phyloP scores from a whole-genome alignment of 2,888 invertebrate species.

The Atherix ibis region DNA sequence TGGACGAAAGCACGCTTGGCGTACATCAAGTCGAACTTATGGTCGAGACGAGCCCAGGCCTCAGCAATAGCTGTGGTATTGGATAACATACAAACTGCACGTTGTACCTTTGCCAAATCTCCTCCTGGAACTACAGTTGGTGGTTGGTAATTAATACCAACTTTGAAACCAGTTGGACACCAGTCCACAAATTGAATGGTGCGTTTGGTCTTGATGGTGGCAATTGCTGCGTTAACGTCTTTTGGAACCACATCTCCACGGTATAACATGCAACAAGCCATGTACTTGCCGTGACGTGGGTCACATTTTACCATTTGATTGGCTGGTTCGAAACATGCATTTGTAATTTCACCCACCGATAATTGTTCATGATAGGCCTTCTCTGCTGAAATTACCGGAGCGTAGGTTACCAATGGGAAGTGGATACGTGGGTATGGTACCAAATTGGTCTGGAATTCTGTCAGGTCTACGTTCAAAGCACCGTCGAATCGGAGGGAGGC shows the following conservation, averaged over 20 bases:
- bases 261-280: constrained; percentile 86
- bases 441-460: constrained; percentile 80
- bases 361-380: constrained; percentile 80
- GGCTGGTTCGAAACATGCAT: constrained; percentile 79
- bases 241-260: constrained; percentile 81
- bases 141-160: constrained; percentile 73
- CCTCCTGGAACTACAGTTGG: constrained; percentile 84
- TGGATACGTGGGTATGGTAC: constrained; percentile 85
- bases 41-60: constrained; percentile 87
- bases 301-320: constrained; percentile 86
- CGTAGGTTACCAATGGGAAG: constrained; percentile 75
- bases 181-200: constrained; percentile 74
- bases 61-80: constrained; percentile 95
- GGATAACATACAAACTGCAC: constrained; percentile 94
- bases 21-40: constrained; percentile 93
- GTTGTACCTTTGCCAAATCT: constrained; percentile 80
- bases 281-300: constrained; percentile 71
- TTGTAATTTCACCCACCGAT: constrained; percentile 74
- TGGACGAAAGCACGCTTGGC: constrained; percentile 92
- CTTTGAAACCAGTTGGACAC: constrained; percentile 61
- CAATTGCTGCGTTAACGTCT: constrained; percentile 77
- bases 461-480: constrained; percentile 73
- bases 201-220: constrained; percentile 82
- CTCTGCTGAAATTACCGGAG: constrained; percentile 74
- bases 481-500: constrained; percentile 84